Conservation (phyloP, 1,140 invertebrate genomes). For the Bombus fervidus region DNA sequence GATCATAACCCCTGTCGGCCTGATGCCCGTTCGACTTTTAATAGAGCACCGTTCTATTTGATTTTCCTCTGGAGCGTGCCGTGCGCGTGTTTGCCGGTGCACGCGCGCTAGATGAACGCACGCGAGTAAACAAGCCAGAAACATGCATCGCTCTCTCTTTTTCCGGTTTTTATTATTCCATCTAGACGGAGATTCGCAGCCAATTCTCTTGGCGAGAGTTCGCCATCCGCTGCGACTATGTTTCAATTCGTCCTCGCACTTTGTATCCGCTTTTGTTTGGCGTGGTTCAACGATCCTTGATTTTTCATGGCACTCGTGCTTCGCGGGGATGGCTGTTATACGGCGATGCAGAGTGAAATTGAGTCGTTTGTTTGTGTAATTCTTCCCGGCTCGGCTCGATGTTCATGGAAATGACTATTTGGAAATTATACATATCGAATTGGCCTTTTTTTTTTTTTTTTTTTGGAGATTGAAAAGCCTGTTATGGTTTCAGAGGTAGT, state of each 20-base stretch:
- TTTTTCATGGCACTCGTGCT: neutral
- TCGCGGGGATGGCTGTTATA: too few relatives aligned
- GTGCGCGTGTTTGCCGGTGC: neutral
- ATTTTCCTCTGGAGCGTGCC: slow-evolving; percentile 60
- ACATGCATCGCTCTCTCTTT: neutral
- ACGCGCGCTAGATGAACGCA: slow-evolving; percentile 7
- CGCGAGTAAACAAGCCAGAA: slow-evolving; percentile 8
- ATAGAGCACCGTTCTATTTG: slow-evolving; percentile 68
- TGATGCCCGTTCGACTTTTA: slow-evolving; percentile 72
- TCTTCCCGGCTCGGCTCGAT: too few relatives aligned
- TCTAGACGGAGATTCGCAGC: neutral
- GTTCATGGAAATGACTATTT: too few relatives aligned
- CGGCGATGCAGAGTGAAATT: neutral
- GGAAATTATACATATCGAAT: too few relatives aligned
- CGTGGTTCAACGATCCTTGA: neutral
- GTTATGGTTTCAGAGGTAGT: too few relatives aligned
- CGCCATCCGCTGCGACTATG: too few relatives aligned
- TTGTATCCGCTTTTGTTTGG: too few relatives aligned
- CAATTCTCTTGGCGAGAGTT: neutral
- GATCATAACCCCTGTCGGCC: slow-evolving; percentile 61
- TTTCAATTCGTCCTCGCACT: neutral
- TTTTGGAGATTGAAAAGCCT: too few relatives aligned
- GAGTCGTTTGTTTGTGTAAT: neutral
- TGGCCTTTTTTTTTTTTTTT: too few relatives aligned
- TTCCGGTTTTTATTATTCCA: slow-evolving; percentile 37